These are phyloP conservation scores for Polymixis lichenea DNA, from an alignment of 2,888 invertebrate species.

Conservation along the genomic window DNA sequence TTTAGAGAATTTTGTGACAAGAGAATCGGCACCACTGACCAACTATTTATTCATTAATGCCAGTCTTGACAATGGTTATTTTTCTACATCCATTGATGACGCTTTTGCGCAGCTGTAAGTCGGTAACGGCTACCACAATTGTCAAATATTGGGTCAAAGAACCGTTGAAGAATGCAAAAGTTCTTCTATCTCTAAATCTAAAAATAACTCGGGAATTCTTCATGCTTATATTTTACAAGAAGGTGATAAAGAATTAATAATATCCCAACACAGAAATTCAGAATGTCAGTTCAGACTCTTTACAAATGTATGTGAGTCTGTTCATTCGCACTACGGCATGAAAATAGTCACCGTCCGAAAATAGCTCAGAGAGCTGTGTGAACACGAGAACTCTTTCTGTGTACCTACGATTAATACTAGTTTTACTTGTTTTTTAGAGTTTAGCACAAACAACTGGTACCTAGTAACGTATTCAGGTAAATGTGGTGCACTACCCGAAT, in stretches of 20 bases:
- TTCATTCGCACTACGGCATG: constrained; percentile 54
- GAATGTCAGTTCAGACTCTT: constrained; percentile 9
- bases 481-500: neutral
- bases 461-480: neutral
- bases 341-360: constrained; percentile 58
- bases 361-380: constrained; percentile 51
- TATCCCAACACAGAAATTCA: constrained; percentile 13
- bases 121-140: neutral
- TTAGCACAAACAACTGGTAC: constrained; percentile 2
- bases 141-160: neutral
- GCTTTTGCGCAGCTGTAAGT: neutral
- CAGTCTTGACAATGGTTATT: neutral
- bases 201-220: neutral
- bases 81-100: neutral
- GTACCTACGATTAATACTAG: constrained; percentile 13
- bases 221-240: neutral
- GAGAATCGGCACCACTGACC: too few relatives aligned
- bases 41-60: neutral
- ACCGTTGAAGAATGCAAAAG: neutral
- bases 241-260: constrained; percentile 2
- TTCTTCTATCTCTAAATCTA: neutral
- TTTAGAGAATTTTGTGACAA: too few relatives aligned
- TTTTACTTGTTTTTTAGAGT: constrained; percentile 16
- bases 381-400: constrained; percentile 48
- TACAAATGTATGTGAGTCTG: constrained; percentile 29